Evolutionary conservation across 1,140 invertebrate species (phyloP).

Genomic region (Anthonomus grandis): DNA sequence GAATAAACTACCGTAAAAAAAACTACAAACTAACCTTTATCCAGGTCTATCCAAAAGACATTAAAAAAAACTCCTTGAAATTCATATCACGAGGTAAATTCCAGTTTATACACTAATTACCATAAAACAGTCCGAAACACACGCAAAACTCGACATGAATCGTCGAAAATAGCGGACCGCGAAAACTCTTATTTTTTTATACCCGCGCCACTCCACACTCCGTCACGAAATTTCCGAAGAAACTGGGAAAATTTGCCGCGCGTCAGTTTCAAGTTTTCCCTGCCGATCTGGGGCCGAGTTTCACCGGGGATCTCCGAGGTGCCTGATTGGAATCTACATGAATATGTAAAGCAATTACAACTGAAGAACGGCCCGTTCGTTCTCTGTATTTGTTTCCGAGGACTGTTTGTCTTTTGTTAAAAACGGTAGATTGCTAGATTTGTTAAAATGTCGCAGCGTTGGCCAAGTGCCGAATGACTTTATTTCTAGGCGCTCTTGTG

Average conservation of each 20-base stretch:
- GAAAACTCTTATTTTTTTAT: neutral
- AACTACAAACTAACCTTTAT: no score
- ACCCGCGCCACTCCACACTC: neutral
- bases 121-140: no score
- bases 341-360: conserved; percentile 25
- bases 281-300: neutral
- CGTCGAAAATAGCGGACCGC: neutral
- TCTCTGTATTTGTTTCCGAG: conserved; percentile 5
- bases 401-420: conserved; percentile 6
- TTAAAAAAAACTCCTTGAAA: no score
- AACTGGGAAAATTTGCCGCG: conserved; percentile 25
- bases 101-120: no score
- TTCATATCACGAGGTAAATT: no score
- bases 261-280: conserved; percentile 19
- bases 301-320: neutral
- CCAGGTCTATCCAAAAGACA: no score
- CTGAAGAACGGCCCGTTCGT: conserved; percentile 14
- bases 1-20: no score
- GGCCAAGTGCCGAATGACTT: no score
- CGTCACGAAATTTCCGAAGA: conserved; percentile 10
- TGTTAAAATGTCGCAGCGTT: no score
- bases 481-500: no score
- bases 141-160: no score
- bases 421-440: neutral
- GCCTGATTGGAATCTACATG: conserved; percentile 25